Evolutionary conservation across 2,888 invertebrate genomes (phyloP).

Genomic region (Acleris literana): DNA sequence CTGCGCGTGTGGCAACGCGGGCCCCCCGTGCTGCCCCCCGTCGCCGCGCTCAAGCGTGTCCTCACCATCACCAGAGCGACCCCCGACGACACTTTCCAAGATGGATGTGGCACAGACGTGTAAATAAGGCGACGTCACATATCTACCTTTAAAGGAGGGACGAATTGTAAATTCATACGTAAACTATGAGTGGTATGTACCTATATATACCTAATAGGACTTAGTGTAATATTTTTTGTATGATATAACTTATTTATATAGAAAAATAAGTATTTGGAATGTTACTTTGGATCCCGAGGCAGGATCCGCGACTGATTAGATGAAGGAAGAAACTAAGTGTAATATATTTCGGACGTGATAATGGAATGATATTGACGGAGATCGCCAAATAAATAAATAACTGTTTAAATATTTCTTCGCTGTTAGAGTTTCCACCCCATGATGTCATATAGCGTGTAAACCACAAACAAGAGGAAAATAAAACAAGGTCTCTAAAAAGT

Average conservation of each 20-base stretch:
- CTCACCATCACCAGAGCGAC: constrained; percentile 93
- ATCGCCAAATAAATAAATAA: constrained; percentile 80
- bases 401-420: constrained; percentile 61
- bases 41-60: constrained; percentile 92
- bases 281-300: constrained; percentile 76
- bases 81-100: constrained; percentile 95
- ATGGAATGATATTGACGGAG: constrained; percentile 75
- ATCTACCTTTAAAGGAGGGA: constrained; percentile 52
- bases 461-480: too few species aligned
- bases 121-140: constrained; percentile 72
- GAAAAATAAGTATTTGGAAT: constrained; percentile 62
- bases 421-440: constrained; percentile 60
- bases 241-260: constrained; percentile 82
- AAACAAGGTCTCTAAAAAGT: too few species aligned
- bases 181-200: constrained; percentile 67
- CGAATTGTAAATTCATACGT: constrained; percentile 62
- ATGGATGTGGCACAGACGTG: constrained; percentile 96
- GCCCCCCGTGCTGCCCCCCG: constrained; percentile 93
- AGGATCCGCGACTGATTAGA: constrained; percentile 82
- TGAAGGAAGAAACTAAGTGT: constrained; percentile 75
- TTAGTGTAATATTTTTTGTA: constrained; percentile 81
- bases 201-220: constrained; percentile 65
- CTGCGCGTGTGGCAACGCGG: constrained; percentile 94
- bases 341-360: constrained; percentile 73
- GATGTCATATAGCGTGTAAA: constrained; percentile 58